Evolutionary conservation across 2,888 invertebrate genomes (phyloP).

Genomic region (Macropis europaea): DNA sequence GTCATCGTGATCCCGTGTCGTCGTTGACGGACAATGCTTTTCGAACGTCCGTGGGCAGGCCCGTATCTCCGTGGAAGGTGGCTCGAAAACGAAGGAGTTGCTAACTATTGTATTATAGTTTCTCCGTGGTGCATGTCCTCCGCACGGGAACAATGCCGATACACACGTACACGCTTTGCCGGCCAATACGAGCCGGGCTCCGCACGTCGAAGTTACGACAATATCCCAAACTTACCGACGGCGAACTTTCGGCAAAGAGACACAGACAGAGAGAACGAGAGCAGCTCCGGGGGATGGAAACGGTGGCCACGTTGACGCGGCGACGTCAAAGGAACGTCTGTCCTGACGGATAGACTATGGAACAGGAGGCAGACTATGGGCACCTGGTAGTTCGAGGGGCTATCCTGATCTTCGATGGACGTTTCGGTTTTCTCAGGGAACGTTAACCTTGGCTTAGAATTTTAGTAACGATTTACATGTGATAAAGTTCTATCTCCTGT

Average conservation of each 20-base stretch:
- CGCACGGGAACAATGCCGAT: constrained; percentile 61
- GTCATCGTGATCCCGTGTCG: constrained; percentile 4
- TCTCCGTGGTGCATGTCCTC: constrained; percentile 57
- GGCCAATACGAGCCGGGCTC: constrained; percentile 38
- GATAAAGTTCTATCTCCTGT: no score
- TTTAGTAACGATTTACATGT: no score
- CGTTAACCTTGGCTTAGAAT: no score
- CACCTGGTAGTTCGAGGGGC: constrained; percentile 12
- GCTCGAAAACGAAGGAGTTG: constrained; percentile 64
- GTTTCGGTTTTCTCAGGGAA: no score
- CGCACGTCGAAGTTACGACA: constrained; percentile 59
- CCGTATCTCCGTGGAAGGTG: constrained; percentile 50
- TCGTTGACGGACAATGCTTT: constrained; percentile 18
- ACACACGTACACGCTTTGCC: constrained; percentile 50
- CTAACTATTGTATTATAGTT: constrained; percentile 72
- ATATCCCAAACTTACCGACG: constrained; percentile 61
- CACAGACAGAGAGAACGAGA: constrained; percentile 47
- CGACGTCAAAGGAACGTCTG: constrained; percentile 41
- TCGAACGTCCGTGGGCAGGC: constrained; percentile 18
- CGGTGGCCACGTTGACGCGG: constrained; percentile 27
- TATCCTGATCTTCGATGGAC: constrained; percentile 13
- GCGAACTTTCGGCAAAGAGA: constrained; percentile 60
- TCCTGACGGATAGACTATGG: constrained; percentile 16
- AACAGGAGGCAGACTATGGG: not conserved
- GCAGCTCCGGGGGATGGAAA: constrained; percentile 23